Percentiles rank a stretch among this genome's conserved stretches.
phyloP scores from a whole-genome alignment of 2,113 vertebrate genomes.

The Zosterops japonicus region DNA sequence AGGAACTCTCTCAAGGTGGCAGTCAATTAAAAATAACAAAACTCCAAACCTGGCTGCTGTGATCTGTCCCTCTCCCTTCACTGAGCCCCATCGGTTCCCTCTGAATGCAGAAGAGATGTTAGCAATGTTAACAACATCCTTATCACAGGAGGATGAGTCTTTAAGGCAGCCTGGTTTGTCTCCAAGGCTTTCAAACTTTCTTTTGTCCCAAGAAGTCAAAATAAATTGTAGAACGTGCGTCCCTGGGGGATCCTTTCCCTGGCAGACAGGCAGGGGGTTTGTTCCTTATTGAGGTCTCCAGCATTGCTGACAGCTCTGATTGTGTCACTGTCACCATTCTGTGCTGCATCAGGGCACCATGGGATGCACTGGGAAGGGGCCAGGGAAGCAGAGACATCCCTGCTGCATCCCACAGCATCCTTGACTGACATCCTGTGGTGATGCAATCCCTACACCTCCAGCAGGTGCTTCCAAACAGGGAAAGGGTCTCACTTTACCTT shows the following conservation, averaged over 20 bases:
- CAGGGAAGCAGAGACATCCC: background rate
- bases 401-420: background rate
- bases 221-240: background rate
- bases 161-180: background rate
- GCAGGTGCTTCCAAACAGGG: no score
- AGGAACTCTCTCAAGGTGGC: background rate
- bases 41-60: background rate
- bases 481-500: no score
- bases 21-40: constrained; percentile 31
- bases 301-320: background rate
- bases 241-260: background rate
- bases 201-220: constrained; percentile 39
- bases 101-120: background rate
- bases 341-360: accelerated
- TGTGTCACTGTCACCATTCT: background rate
- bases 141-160: background rate
- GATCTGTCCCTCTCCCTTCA: background rate
- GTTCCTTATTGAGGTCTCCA: background rate
- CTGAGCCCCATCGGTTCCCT: background rate
- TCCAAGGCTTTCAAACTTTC: constrained; percentile 43
- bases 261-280: background rate
- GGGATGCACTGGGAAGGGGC: background rate
- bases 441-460: no score
- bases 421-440: no score
- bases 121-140: background rate